Evolutionary conservation across 2,113 vertebrate species (phyloP), one percentile per base, ranked within the genome.

Genomic region (Triplophysa rosa): DNA sequence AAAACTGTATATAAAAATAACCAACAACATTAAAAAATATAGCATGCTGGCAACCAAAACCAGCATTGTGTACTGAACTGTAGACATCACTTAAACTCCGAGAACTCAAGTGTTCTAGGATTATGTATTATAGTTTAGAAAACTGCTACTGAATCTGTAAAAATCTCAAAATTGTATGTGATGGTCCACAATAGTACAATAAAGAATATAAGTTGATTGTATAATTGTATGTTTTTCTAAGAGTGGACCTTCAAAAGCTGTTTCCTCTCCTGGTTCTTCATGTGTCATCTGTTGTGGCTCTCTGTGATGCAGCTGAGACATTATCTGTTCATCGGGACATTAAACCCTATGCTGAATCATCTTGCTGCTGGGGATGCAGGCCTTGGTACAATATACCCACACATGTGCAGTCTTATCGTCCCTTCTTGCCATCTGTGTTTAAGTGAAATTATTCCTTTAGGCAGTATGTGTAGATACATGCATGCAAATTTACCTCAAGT

Each of bases 231-330:
- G 77, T 86, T 54, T 76, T 69, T 54, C n/a, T 62, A 82, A 91
- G 91, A 86, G 74, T 87, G 74, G 77, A 92, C 88, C 2, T 95
- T 97, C 86, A 9, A 87, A 40, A 85, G 90, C 76, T 95, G 93
- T 0, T 75, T 87, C 0, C 67, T 93, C 61, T 96, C 97, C n/a
- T 76, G 77, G 88, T 90, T 95, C 73, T 96, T 96, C 0, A 1
- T 84, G 65, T 94, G 89, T 83, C 95, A 98, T n/a, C 82, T 96
- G 80, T 10, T 91, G 4, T 98, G 96, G 96, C 86, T 98, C 67
- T 97, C 97, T 0, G 88, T 92, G 74, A 95, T 97, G 89, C 97
- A 98, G 90, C 80, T 98, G 70, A 93, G 96, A 45, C 95, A 97
- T 40, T 95, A 95, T 82, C 88, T 98, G 78, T 98, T 98, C 88